These are phyloP conservation scores for Lerema accius DNA, from an alignment of 1,140 invertebrate species.

Conservation along the genomic window DNA sequence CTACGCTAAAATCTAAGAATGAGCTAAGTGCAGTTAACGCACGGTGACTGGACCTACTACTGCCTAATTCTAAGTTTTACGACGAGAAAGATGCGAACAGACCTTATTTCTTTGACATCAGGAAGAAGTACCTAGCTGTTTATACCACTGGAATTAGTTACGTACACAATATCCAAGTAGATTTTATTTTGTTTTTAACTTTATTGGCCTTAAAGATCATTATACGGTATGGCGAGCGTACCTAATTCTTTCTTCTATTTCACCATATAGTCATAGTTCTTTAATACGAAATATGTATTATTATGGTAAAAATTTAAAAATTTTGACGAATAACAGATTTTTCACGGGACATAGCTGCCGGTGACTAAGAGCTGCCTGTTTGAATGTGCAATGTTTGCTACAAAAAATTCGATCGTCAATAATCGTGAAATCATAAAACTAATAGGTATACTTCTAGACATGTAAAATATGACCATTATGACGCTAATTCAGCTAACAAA, in stretches of 20 bases:
- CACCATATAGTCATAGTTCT: not conserved
- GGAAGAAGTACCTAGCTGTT: not conserved
- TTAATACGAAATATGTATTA: not conserved
- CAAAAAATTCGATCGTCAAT: not conserved
- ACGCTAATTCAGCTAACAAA: not conserved
- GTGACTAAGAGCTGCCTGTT: conserved; percentile 13
- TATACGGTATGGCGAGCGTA: no score
- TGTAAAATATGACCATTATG: not conserved
- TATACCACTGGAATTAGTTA: not conserved
- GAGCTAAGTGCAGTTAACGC: conserved; percentile 37
- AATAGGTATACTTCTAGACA: not conserved
- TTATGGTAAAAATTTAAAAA: not conserved
- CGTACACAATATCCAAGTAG: not conserved
- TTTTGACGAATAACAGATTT: conserved; percentile 8
- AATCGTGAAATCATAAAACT: not conserved
- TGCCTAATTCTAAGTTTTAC: conserved; percentile 39
- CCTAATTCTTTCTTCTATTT: no score
- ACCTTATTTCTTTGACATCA: not conserved
- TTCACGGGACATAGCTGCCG: not conserved
- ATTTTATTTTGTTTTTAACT: no score
- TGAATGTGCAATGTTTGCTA: not conserved
- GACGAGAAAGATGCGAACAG: conserved; percentile 31
- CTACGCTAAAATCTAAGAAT: conserved; percentile 28
- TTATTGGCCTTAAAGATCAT: no score
- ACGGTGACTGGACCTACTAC: conserved; percentile 30